These are phyloP conservation scores for Limnephilus marmoratus DNA, from an alignment of 2,888 invertebrate genomes.

Conservation along the genomic window DNA sequence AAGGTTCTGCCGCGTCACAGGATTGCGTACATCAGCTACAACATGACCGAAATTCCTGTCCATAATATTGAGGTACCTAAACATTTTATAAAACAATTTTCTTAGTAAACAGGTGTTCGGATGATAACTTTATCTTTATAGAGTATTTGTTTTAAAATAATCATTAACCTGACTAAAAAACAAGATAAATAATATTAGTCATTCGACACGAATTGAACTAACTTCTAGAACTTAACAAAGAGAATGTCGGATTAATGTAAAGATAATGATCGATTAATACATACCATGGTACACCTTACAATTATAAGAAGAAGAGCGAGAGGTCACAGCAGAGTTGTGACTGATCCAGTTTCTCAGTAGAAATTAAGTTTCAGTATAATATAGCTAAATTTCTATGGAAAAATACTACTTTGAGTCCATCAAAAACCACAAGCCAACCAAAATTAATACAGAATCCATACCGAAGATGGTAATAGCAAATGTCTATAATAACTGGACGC, in stretches of 20 bases:
- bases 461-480: too few species aligned
- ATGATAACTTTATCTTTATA: neutral
- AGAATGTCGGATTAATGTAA: neutral
- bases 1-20: conserved; percentile 73
- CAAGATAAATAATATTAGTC: neutral
- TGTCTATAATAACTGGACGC: too few species aligned
- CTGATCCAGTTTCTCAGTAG: too few species aligned
- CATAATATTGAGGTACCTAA: conserved; percentile 74
- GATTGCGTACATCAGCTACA: conserved; percentile 72
- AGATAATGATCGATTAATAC: neutral
- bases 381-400: too few species aligned
- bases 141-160: neutral
- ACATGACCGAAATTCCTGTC: conserved; percentile 73
- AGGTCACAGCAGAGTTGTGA: too few species aligned
- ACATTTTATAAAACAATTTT: neutral
- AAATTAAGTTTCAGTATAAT: too few species aligned
- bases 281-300: too few species aligned
- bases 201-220: neutral
- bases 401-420: too few species aligned
- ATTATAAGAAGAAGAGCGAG: too few species aligned
- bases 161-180: neutral
- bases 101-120: neutral
- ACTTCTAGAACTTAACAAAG: neutral
- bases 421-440: too few species aligned
- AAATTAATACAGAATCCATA: too few species aligned